Evolutionary conservation across 2,797 vertebrate species (phyloP), one percentile per base, ranked within the genome.

Genomic region (Dryobates pubescens): DNA sequence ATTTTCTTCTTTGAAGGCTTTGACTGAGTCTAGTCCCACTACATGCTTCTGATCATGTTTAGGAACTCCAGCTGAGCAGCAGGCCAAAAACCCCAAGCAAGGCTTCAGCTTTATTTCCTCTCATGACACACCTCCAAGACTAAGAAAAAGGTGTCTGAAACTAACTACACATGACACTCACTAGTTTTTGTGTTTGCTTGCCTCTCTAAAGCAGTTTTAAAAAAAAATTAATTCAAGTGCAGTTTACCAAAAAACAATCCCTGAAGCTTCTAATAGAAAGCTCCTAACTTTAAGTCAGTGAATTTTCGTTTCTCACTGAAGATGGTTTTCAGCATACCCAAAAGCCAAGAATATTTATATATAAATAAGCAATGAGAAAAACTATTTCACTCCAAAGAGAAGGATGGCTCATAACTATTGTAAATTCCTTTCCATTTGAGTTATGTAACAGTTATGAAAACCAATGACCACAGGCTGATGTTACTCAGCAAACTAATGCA

Each of bases 101-200:
- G 47, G 10, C 61, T 77, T 54, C 69, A 14, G 9, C 83, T 85
- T 82, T 30, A 82, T 45, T 77, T 90, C 53, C 27, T 56, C 26
- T 86, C 47, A 56, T 59, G 36, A 65, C 90, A 74, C 87, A 17
- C 13, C 19, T 68, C 17, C 30, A 73, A 53, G 27, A 77, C 13
- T 36, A 79, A 67, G 36, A 81, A 83, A 79, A 10, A 2, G 8
- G 16, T 30, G 30, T 59, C 71, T 63, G 67, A 93, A 76, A 32
- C 15, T 30, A 79, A 56, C 1, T 1, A 74, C 10, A 36, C 2
- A 0, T 0, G 1, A 38, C n/a, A 58, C 6, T 78, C 6, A 12
- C 59, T 58, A 47, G 15, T 65, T 88, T 74, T 43, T 2, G 6
- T 4, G 16, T 49, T 80, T 80, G 17, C 22, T 68, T 59, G 7